Base-by-base conservation (phyloP, 2,113 vertebrate genomes). In the Dicrurus megarhynchus region DNA sequence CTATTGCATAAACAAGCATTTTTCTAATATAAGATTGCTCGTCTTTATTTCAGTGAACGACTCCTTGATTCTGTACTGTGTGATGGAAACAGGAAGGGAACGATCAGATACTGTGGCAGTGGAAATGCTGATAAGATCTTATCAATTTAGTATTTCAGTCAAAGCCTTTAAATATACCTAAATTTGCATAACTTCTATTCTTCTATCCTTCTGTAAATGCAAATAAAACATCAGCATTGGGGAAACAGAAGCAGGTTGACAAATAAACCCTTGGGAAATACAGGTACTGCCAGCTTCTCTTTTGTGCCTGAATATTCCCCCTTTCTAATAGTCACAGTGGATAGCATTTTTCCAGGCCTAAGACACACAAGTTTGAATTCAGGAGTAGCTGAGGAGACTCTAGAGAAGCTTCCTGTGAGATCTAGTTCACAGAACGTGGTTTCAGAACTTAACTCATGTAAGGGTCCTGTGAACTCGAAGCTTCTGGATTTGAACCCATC, bases 1-100 rank as follows among this genome's bases (percentile, higher is more conserved):
- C 28, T 67, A 44, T 50, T 61, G 7, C 56, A 60, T 39, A 97
- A 39, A 94, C 24, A 71, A 91, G 28, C 33, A 86, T 17, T 88
- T 95, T 96, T 71, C 52, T 87, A 82, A 92, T 65, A 95, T 93
- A n/a, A n/a, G n/a, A n/a, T n/a, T n/a, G n/a, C n/a, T n/a, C n/a
- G n/a, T n/a, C n/a, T n/a, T n/a, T n/a, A n/a, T n/a, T 94, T 97
- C 52, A 83, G 32, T 44, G 57, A 86, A 44, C 61, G 37, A 75
- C 64, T 94, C 53, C 57, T 95, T 75, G 68, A 81, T 95, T 92
- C 88, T 92, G 55, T 59, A 42, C 59, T 47, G 74, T 41, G 53
- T 16, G 46, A 73, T 7, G 37, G 71, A 70, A 70, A 42, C 57
- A 96, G 76, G 67, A 13, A 77, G 37, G n/a, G 20, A 84, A n/a